phyloP scores from a whole-genome alignment of 2,888 invertebrate genomes.

The Ectobius pallidus region DNA sequence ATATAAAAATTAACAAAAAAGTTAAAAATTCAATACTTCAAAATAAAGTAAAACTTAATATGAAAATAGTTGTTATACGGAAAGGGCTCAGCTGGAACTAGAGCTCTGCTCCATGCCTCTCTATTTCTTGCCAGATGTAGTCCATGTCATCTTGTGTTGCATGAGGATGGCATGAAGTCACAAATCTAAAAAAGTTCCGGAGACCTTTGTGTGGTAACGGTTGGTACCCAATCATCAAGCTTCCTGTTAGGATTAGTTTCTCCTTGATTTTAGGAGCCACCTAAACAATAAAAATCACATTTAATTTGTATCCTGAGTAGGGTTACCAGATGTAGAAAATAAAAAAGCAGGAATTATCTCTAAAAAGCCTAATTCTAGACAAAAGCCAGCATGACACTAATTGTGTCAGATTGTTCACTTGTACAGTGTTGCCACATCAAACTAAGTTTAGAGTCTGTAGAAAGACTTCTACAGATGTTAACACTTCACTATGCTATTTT shows the following conservation, averaged over 20 bases:
- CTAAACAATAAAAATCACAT: slow-evolving; percentile 51
- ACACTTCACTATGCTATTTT: too few relatives aligned
- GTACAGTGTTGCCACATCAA: too few relatives aligned
- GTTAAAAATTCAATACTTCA: too few relatives aligned
- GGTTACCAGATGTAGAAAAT: not conserved
- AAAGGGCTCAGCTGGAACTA: too few relatives aligned
- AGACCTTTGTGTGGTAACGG: slow-evolving; percentile 66
- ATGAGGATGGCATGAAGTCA: slow-evolving; percentile 73
- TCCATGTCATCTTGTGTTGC: slow-evolving; percentile 65
- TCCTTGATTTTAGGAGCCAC: slow-evolving; percentile 76
- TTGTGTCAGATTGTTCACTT: too few relatives aligned
- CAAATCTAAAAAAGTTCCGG: slow-evolving; percentile 79
- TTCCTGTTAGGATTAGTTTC: slow-evolving; percentile 66
- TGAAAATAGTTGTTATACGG: too few relatives aligned
- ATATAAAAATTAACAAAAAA: too few relatives aligned
- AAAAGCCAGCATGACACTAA: too few relatives aligned
- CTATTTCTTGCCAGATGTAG: slow-evolving; percentile 67
- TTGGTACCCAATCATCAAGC: slow-evolving; percentile 78
- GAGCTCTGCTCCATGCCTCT: slow-evolving; percentile 59
- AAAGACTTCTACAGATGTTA: too few relatives aligned
- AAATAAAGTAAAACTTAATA: too few relatives aligned
- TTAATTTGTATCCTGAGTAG: not conserved
- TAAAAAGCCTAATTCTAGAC: too few relatives aligned
- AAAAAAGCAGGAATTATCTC: not conserved
- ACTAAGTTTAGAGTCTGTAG: too few relatives aligned